Percentiles rank a stretch among this genome's conserved stretches.
Evolutionary conservation across 30 jellyfish, hydroid and myxozoan genomes (phyloP).

Genomic region (Thelohanellus kitauei): DNA sequence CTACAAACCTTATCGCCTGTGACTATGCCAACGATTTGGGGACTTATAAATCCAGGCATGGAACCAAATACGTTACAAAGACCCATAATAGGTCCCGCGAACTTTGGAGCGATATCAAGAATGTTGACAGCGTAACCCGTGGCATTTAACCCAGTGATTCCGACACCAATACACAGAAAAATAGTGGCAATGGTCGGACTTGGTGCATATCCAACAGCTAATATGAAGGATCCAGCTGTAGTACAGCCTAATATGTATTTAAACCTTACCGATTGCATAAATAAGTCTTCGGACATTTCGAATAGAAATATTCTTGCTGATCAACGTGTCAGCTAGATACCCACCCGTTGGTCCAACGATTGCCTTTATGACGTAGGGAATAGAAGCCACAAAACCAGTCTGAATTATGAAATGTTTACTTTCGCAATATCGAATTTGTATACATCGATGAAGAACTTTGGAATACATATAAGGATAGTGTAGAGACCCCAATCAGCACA

Average conservation of each 20-base stretch:
- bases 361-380: conserved; percentile 78
- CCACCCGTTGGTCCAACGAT: conserved; percentile 99
- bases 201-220: conserved; percentile 85
- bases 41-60: conserved; percentile 95
- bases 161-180: conserved; percentile 67
- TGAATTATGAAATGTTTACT: conserved; percentile 14
- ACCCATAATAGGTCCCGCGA: conserved; percentile 88
- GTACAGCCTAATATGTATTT: conserved; percentile 34
- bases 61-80: conserved; percentile 91
- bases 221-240: conserved; percentile 70
- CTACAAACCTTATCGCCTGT: conserved; percentile 66
- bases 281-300: conserved; percentile 50
- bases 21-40: conserved; percentile 64
- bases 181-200: conserved; percentile 70
- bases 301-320: conserved; percentile 28
- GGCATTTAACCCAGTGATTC: conserved; percentile 90
- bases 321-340: conserved; percentile 55
- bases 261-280: conserved; percentile 36
- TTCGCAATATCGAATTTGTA: conserved; percentile 88
- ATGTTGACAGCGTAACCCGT: conserved; percentile 98
- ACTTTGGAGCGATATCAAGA: conserved; percentile 80
- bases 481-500: conserved; percentile 97
- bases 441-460: conserved; percentile 69
- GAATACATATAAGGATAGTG: conserved; percentile 92
- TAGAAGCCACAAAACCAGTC: conserved; percentile 90